Evolutionary conservation across 2,113 vertebrate genomes (phyloP).

Genomic region (Tenebrosternarchus preto): DNA sequence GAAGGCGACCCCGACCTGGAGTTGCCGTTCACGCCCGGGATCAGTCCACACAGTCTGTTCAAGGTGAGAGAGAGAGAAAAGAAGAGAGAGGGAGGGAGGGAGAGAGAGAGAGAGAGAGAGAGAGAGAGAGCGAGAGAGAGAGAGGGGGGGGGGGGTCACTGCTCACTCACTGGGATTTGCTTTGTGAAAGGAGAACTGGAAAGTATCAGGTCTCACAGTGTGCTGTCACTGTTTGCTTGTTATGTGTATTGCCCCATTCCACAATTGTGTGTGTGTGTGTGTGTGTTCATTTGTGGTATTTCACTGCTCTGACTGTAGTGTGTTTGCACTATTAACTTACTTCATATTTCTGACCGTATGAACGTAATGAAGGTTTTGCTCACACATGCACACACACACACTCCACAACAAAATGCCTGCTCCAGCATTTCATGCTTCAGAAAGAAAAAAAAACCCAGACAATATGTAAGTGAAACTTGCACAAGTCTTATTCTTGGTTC

Average conservation of each 20-base stretch:
- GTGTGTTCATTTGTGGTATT: constrained; percentile 8
- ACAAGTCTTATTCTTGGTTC: too few species aligned
- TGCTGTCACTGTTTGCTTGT: constrained; percentile 45
- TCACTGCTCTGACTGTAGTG: background rate
- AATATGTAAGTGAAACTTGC: too few species aligned
- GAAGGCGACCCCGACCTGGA: constrained; percentile 85
- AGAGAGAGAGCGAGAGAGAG: background rate
- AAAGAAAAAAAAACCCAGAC: background rate
- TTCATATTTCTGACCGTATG: too few species aligned
- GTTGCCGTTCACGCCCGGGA: constrained; percentile 68
- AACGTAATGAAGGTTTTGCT: too few species aligned
- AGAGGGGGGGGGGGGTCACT: constrained; percentile 25
- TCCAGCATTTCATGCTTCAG: background rate
- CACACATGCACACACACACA: constrained; percentile 5
- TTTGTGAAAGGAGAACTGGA: constrained; percentile 48
- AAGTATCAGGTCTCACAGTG: constrained; percentile 49
- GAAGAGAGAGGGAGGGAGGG: constrained; percentile 32
- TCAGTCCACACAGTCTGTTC: constrained; percentile 71
- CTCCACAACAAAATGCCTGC: too few species aligned
- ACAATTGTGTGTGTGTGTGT: constrained; percentile 38
- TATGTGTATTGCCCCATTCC: background rate
- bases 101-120: too few species aligned
- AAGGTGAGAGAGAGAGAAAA: constrained; percentile 81
- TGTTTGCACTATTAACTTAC: too few species aligned
- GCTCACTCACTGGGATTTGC: background rate